Evolutionary conservation across 1,140 invertebrate genomes (phyloP), one percentile per base, ranked within the genome.

Genomic region (Harlomillsia oculata): DNA sequence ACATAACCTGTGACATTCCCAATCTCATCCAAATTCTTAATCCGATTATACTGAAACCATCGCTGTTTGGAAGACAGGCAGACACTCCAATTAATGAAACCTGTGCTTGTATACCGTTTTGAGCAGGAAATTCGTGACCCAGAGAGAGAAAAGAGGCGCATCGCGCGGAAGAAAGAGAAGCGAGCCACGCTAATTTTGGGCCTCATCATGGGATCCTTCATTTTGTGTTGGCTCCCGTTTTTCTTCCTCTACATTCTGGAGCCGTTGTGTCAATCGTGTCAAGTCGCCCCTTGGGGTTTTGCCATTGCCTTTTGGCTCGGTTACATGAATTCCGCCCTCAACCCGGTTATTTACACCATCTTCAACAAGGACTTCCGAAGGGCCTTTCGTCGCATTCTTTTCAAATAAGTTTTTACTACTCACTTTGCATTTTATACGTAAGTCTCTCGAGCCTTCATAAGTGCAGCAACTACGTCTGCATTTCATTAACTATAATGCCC

Each of bases 361-460:
- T 98, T 97, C 76, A 98, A 99, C 74, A 90, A 96, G 74, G 96
- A 99, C 75, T 99, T 99, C 74, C 81, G 94, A 54, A 80, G 87
- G 67, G 93, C 94, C 11, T 99, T 98, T 72, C 81, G 89, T 60
- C 81, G 92, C 68, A 94, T 95, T 74, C 77, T 95, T 67, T 92
- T 91, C 74, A 94, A 92, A 80, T 94, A 82, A 62, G 36, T n/a
- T 37, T 23, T 43, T 29, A 18, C 16, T 9, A 48, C 29, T 18
- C 18, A 5, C 13, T 44, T 44, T 16, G 14, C 16, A 2, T 21
- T 9, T 41, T 2, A 20, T 41, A 16, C 16, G 2, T 16, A 41
- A 16, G 18, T 41, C 18, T 11, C 39, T 20, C 39, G 23, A 41
- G 11, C 23, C 18, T 41, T 21, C 39, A 20, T 41, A 41, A 21